These are phyloP conservation scores for Lasioglossum leucozonium DNA, from an alignment of 2,888 invertebrate genomes.

Conservation along the genomic window DNA sequence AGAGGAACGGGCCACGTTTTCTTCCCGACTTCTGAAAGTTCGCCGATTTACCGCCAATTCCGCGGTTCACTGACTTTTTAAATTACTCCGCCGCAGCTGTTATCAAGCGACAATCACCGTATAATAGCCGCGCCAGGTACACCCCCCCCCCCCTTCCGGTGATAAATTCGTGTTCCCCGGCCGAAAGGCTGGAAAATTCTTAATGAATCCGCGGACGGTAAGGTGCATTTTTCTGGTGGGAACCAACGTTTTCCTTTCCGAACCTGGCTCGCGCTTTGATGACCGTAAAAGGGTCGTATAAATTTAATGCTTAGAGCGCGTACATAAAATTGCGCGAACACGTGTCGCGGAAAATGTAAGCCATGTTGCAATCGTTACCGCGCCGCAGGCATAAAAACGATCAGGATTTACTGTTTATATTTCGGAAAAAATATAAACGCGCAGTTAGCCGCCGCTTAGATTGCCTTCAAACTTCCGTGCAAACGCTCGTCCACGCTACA, in stretches of 20 bases:
- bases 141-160: too few species aligned
- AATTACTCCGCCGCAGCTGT: conserved; percentile 44
- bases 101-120: conserved; percentile 40
- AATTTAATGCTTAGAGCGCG: neutral
- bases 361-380: conserved; percentile 11
- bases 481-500: neutral
- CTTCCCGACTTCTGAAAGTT: conserved; percentile 55
- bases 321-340: neutral
- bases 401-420: conserved; percentile 3
- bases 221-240: neutral
- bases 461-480: neutral
- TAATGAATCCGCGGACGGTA: neutral
- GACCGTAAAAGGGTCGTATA: conserved; percentile 11
- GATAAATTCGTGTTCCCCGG: conserved; percentile 29
- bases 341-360: conserved; percentile 6
- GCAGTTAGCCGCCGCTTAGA: conserved; percentile 3
- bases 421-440: conserved; percentile 28
- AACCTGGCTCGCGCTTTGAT: neutral
- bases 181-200: neutral
- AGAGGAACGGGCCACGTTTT: conserved; percentile 13
- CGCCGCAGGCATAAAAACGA: conserved; percentile 22
- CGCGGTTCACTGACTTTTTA: conserved; percentile 61
- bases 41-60: conserved; percentile 64
- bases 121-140: conserved; percentile 11
- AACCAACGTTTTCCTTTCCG: neutral